Percentiles rank a stretch among this genome's conserved stretches.
Conservation (phyloP, 2,888 invertebrate species). For the Monochamus alternatus region DNA sequence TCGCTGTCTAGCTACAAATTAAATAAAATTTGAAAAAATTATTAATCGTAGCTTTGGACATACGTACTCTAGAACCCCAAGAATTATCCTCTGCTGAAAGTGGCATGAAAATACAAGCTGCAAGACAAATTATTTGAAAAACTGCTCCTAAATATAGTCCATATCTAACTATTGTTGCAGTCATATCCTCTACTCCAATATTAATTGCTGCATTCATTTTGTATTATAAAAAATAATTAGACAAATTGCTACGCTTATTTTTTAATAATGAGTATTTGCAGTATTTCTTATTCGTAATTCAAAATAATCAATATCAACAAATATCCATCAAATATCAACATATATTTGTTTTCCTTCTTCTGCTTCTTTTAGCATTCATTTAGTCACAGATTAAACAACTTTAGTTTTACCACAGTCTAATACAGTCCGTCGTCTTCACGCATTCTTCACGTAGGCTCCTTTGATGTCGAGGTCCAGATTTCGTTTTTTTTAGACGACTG, state of each 20-base stretch:
- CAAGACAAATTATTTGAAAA: slow-evolving; percentile 89
- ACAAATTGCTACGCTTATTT: too few relatives aligned
- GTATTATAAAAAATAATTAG: too few relatives aligned
- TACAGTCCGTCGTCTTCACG: too few relatives aligned
- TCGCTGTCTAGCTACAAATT: slow-evolving; percentile 76
- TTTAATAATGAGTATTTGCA: background rate
- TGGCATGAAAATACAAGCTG: slow-evolving; percentile 86
- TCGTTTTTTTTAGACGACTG: too few relatives aligned
- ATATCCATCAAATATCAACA: too few relatives aligned
- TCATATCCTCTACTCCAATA: slow-evolving; percentile 79
- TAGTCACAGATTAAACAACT: too few relatives aligned
- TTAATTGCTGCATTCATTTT: slow-evolving; percentile 70
- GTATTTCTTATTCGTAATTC: background rate
- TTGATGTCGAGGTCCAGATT: too few relatives aligned
- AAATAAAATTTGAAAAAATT: background rate
- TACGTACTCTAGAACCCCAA: slow-evolving; percentile 71
- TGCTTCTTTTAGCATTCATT: too few relatives aligned
- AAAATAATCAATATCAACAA: too few relatives aligned
- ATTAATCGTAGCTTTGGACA: background rate
- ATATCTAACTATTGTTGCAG: slow-evolving; percentile 83
- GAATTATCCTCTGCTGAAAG: slow-evolving; percentile 74
- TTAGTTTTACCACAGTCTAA: too few relatives aligned
- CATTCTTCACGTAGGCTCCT: too few relatives aligned
- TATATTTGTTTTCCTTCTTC: too few relatives aligned
- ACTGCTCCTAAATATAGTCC: slow-evolving; percentile 89